A percentile compares a stretch with the other conserved stretches of the same genome.
These are phyloP conservation scores for Fragum sueziense DNA, from an alignment of 2,888 invertebrate species.

Conservation along the genomic window DNA sequence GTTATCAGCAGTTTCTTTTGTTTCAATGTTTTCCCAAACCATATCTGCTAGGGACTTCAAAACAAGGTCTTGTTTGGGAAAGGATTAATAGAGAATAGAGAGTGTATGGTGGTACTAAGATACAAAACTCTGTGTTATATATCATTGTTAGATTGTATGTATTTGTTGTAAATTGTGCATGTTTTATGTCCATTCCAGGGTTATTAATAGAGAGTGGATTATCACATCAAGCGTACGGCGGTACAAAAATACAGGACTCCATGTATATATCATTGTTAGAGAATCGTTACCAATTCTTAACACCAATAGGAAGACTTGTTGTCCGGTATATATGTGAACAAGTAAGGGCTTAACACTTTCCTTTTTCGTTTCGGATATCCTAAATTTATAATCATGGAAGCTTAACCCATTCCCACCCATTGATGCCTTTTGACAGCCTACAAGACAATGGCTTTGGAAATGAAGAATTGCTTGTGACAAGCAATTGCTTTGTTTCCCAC, in stretches of 20 bases:
- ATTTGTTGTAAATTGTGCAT: neutral
- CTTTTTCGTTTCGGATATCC: neutral
- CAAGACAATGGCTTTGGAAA: too few relatives aligned
- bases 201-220: slow-evolving; percentile 83
- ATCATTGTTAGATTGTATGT: neutral
- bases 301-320: slow-evolving; percentile 83
- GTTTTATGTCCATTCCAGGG: slow-evolving; percentile 65
- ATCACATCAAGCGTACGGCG: slow-evolving; percentile 84
- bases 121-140: too few relatives aligned
- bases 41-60: too few relatives aligned
- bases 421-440: too few relatives aligned
- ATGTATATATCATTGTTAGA: slow-evolving; percentile 82
- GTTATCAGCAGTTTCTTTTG: too few relatives aligned
- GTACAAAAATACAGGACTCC: slow-evolving; percentile 83
- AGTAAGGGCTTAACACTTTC: slow-evolving; percentile 66
- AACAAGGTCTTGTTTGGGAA: too few relatives aligned
- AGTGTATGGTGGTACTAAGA: too few relatives aligned
- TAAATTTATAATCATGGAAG: neutral
- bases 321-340: slow-evolving; percentile 84
- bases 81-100: too few relatives aligned
- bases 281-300: slow-evolving; percentile 81
- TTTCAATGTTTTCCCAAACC: too few relatives aligned
- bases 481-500: too few relatives aligned
- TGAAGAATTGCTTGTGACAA: too few relatives aligned
- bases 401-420: too few relatives aligned